These are phyloP conservation scores for Entomobrya proxima DNA, from an alignment of 2,888 invertebrate genomes.

Conservation along the genomic window DNA sequence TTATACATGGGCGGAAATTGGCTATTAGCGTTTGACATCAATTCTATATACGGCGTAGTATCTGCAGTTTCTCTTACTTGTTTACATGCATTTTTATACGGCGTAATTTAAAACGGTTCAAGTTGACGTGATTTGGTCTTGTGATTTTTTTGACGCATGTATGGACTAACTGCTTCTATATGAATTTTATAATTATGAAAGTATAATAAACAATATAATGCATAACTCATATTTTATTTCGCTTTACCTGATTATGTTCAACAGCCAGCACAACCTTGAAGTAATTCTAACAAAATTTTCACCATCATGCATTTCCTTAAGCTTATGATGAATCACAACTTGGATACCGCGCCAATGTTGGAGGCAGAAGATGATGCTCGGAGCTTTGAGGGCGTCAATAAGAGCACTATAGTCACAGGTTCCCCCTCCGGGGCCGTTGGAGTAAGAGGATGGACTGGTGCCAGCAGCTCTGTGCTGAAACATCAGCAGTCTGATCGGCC, in stretches of 20 bases:
- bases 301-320: constrained; percentile 60
- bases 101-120: too few species aligned
- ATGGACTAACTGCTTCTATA: too few species aligned
- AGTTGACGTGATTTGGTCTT: background rate
- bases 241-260: background rate
- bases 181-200: too few species aligned
- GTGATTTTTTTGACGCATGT: too few species aligned
- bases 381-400: constrained; percentile 28
- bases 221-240: background rate
- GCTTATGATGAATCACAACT: constrained; percentile 54
- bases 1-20: too few species aligned
- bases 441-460: constrained; percentile 63
- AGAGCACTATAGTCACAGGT: constrained; percentile 29
- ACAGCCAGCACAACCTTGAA: background rate
- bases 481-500: constrained; percentile 62
- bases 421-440: constrained; percentile 62
- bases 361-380: constrained; percentile 9
- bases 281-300: background rate
- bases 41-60: too few species aligned
- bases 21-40: too few species aligned
- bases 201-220: too few species aligned
- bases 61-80: too few species aligned
- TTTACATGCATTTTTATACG: too few species aligned
- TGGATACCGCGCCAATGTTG: constrained; percentile 31
- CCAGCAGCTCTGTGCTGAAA: constrained; percentile 61